Conservation (phyloP, 2,113 vertebrate species). For the Misgurnus mizolepis region DNA sequence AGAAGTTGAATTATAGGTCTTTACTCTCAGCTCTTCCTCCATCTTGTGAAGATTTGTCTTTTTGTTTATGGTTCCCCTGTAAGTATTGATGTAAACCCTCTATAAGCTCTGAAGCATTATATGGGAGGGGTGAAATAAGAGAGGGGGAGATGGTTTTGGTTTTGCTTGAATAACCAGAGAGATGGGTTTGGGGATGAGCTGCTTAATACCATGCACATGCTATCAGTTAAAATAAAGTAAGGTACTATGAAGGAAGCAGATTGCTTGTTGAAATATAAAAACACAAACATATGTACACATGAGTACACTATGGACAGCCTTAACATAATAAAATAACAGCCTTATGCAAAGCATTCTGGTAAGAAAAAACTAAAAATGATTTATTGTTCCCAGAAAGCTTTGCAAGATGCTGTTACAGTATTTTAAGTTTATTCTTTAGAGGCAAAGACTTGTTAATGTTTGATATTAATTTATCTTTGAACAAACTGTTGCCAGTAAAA, state of each 20-base stretch:
- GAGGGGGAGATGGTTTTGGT: constrained; percentile 31
- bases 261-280: constrained; percentile 21
- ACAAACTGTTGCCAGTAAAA: too few species aligned
- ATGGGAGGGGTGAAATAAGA: constrained; percentile 7
- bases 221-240: constrained; percentile 9
- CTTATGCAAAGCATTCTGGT: too few species aligned
- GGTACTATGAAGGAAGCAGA: constrained; percentile 17
- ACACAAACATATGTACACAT: constrained; percentile 3
- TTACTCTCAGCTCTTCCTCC: constrained; percentile 8
- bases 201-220: background rate
- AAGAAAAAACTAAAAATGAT: too few species aligned
- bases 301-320: too few species aligned
- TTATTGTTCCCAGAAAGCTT: too few species aligned
- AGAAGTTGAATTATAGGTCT: constrained; percentile 11
- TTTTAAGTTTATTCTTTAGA: too few species aligned
- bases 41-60: constrained; percentile 21
- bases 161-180: constrained; percentile 34
- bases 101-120: constrained; percentile 9
- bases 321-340: too few species aligned
- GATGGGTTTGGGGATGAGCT: background rate
- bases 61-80: constrained; percentile 35
- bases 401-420: too few species aligned
- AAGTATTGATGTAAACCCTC: constrained; percentile 21
- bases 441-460: too few species aligned
- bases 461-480: too few species aligned